Conservation (phyloP, 2,888 invertebrate genomes). For the Oxycera nigricornis region DNA sequence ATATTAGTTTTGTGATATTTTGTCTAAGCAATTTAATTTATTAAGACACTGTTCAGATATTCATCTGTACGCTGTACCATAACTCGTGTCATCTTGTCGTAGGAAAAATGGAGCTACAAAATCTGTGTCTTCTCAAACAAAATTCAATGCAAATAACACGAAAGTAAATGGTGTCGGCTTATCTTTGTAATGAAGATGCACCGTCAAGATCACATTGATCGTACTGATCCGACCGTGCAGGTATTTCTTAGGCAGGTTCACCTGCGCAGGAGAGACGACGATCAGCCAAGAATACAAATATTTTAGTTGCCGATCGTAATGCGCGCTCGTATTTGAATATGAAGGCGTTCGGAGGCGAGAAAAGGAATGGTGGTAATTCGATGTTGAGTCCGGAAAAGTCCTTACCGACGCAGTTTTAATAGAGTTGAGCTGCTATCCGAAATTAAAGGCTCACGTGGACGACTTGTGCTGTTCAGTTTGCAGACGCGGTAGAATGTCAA, state of each 20-base stretch:
- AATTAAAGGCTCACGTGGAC: background rate
- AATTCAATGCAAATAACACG: constrained; percentile 41
- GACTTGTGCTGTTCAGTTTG: background rate
- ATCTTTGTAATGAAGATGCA: constrained; percentile 43
- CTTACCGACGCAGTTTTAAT: background rate
- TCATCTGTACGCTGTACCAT: too few relatives aligned
- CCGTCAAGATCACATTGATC: constrained; percentile 8
- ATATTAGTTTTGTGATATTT: too few relatives aligned
- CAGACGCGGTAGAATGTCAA: constrained; percentile 2
- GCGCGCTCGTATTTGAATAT: constrained; percentile 38
- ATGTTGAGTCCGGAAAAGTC: constrained; percentile 19
- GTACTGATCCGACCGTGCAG: constrained; percentile 13
- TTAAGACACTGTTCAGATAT: too few relatives aligned
- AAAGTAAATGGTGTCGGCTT: constrained; percentile 43
- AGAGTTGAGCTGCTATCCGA: background rate
- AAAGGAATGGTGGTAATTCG: constrained; percentile 33
- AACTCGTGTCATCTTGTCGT: too few relatives aligned
- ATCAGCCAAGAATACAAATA: constrained; percentile 31
- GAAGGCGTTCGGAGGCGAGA: constrained; percentile 27
- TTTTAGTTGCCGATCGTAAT: constrained; percentile 42
- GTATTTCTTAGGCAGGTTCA: constrained; percentile 25
- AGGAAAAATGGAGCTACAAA: constrained; percentile 28
- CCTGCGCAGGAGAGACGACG: background rate
- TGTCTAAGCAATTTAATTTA: too few relatives aligned
- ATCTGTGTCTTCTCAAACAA: constrained; percentile 41